These are phyloP conservation scores for Myodes glareolus DNA, from an alignment of 2,113 vertebrate species.

Conservation along the genomic window DNA sequence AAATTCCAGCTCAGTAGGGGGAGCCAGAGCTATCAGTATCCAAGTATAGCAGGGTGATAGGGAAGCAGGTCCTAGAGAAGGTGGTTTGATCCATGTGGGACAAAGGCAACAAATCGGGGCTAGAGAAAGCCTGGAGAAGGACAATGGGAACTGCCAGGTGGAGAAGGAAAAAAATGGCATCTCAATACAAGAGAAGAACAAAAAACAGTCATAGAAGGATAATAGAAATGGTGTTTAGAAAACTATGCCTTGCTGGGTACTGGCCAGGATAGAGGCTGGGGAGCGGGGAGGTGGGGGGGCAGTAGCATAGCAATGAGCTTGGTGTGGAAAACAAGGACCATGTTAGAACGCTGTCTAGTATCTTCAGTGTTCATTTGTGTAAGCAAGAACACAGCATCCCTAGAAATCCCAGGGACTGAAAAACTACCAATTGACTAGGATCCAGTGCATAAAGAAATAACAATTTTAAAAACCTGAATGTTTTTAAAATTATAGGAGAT, in stretches of 20 bases:
- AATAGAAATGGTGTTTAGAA: not conserved
- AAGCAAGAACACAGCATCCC: not conserved
- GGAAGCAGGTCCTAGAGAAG: not conserved
- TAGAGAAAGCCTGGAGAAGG: not conserved
- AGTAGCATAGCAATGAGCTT: not conserved
- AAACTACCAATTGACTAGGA: not conserved
- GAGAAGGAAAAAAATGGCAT: not conserved
- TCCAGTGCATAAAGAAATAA: not conserved
- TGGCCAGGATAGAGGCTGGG: not conserved
- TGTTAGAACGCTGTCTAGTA: not conserved
- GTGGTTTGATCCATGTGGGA: not conserved
- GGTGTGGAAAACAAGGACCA: not conserved
- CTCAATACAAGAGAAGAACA: not conserved
- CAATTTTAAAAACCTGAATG: not conserved
- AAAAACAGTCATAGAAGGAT: not conserved
- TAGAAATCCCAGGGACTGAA: slow-evolving; percentile 14
- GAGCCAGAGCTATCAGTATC: not conserved
- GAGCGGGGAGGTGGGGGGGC: not conserved
- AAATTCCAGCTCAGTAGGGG: not conserved
- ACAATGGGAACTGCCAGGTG: not conserved
- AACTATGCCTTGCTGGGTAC: not conserved
- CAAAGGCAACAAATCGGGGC: not conserved
- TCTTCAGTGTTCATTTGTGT: not conserved
- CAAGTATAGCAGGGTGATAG: not conserved
- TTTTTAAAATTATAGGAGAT: not conserved